phyloP scores from a whole-genome alignment of 2,113 vertebrate species.

The Nesoenas mayeri region DNA sequence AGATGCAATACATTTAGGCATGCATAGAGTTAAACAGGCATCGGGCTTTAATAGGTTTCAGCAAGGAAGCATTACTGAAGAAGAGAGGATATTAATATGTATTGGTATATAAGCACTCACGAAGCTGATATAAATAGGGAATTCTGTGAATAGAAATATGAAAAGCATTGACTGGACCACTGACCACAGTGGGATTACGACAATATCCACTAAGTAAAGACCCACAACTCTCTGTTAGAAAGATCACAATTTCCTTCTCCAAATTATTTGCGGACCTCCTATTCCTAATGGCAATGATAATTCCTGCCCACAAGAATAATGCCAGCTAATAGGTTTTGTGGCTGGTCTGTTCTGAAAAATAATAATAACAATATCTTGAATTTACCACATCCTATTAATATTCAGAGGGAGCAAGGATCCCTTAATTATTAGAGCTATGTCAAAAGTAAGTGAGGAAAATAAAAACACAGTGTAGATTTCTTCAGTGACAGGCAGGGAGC shows the following conservation, averaged over 20 bases:
- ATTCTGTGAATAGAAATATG: neutral
- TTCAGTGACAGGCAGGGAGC: neutral
- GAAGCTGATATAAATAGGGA: neutral
- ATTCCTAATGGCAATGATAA: neutral
- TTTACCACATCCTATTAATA: neutral
- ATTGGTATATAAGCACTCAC: neutral
- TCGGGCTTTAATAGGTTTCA: neutral
- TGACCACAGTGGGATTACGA: constrained; percentile 6
- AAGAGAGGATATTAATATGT: neutral
- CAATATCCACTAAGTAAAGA: neutral
- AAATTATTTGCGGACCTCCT: neutral
- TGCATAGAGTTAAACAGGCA: neutral
- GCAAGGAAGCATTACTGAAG: neutral
- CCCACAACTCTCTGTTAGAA: neutral
- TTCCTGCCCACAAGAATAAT: neutral
- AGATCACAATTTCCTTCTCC: neutral
- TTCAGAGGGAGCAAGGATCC: neutral
- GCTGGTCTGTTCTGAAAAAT: neutral
- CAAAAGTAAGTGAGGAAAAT: neutral
- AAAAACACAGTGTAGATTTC: constrained; percentile 15
- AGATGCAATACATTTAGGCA: neutral
- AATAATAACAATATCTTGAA: neutral
- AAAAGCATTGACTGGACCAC: neutral
- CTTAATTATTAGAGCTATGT: neutral
- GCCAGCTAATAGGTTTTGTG: constrained; percentile 2